Conservation (phyloP, 2,797 vertebrate genomes). For the Lithobates pipiens region DNA sequence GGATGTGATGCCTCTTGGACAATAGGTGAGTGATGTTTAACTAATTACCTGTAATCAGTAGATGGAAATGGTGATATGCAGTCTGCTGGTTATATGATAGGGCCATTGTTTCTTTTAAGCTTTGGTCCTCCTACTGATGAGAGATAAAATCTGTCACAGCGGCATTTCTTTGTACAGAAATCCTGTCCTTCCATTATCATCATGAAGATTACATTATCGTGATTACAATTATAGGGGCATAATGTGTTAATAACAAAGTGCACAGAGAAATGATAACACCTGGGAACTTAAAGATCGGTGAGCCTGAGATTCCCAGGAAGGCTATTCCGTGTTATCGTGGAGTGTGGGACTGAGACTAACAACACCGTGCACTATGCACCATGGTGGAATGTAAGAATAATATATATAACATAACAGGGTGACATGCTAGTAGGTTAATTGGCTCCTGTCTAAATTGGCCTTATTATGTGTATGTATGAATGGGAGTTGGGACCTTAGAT, state of each 20-base stretch:
- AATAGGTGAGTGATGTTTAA: conserved; percentile 23
- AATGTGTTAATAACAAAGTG: not conserved
- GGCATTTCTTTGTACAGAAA: not conserved
- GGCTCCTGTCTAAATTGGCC: no score
- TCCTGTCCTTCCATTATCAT: not conserved
- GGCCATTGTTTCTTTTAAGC: not conserved
- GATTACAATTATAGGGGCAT: not conserved
- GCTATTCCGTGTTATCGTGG: no score
- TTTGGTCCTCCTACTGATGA: not conserved
- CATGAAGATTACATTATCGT: not conserved
- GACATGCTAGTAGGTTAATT: no score
- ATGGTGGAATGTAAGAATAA: no score
- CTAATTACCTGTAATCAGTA: conserved; percentile 22
- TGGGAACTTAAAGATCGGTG: no score
- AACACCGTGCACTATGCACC: no score
- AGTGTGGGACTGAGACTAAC: no score
- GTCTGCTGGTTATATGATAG: not conserved
- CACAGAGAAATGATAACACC: not conserved
- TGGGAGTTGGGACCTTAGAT: no score
- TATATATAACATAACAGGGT: no score
- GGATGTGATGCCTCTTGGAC: not conserved
- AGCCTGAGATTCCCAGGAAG: no score
- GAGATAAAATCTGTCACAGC: not conserved
- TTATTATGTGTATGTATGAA: no score
- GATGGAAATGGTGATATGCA: not conserved